phyloP scores from a whole-genome alignment of 2,888 invertebrate species.

The Calameuta pallipes region DNA sequence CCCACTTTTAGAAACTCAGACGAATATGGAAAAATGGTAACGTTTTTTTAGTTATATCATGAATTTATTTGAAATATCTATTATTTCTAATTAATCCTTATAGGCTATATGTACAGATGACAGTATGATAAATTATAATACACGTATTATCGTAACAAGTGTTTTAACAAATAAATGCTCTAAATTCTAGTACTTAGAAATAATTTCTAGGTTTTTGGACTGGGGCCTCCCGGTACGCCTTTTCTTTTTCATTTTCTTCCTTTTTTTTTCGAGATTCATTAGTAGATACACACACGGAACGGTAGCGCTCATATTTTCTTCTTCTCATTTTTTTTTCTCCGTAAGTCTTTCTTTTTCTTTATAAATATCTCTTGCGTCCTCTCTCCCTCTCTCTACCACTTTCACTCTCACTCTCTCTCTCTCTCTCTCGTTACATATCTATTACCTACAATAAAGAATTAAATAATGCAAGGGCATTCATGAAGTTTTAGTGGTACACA shows the following conservation, averaged over 20 bases:
- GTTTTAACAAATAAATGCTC: conserved; percentile 62
- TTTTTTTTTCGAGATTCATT: conserved; percentile 21
- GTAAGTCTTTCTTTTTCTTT: background rate
- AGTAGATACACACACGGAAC: conserved; percentile 11
- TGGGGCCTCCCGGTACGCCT: conserved; percentile 49
- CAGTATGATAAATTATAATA: conserved; percentile 63
- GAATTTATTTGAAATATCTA: conserved; percentile 65
- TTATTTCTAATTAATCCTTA: conserved; percentile 57
- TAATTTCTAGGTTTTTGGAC: conserved; percentile 50
- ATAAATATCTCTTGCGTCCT: background rate
- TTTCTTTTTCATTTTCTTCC: conserved; percentile 30
- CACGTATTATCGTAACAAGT: conserved; percentile 61
- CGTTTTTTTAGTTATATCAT: conserved; percentile 51
- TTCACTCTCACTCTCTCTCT: too few relatives aligned
- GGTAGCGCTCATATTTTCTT: background rate
- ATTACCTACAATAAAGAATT: background rate
- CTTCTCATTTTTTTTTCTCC: background rate
- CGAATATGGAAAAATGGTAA: background rate
- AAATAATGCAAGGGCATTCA: background rate
- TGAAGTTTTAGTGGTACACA: background rate
- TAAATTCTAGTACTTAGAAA: conserved; percentile 58
- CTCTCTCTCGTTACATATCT: background rate
- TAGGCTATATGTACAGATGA: conserved; percentile 62
- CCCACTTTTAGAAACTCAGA: background rate
- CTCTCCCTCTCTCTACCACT: background rate